Conservation (phyloP, 2,888 invertebrate species). For the Papilio gigon region DNA sequence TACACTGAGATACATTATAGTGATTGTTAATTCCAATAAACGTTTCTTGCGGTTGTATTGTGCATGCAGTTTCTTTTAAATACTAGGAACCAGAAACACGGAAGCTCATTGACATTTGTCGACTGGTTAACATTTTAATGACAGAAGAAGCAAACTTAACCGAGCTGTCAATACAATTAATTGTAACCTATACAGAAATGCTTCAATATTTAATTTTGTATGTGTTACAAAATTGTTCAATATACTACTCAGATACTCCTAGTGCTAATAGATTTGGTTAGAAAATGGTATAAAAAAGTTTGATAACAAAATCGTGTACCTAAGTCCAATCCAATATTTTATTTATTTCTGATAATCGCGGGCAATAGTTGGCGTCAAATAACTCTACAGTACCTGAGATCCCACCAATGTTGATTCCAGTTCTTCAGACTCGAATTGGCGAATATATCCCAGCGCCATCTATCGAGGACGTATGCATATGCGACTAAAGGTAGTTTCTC, state of each 20-base stretch:
- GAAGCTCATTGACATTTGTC: neutral
- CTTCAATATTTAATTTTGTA: no score
- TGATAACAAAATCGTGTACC: no score
- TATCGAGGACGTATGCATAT: constrained; percentile 73
- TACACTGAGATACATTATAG: neutral
- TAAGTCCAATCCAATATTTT: no score
- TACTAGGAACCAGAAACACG: constrained; percentile 10
- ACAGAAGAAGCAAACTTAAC: neutral
- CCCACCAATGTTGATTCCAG: constrained; percentile 78
- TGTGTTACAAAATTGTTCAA: no score
- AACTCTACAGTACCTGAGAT: constrained; percentile 59
- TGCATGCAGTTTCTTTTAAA: neutral
- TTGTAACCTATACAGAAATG: neutral
- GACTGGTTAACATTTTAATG: neutral
- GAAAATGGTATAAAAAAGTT: no score
- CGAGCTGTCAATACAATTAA: neutral
- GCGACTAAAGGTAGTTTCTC: constrained; percentile 76
- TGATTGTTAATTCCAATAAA: neutral
- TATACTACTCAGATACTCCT: no score
- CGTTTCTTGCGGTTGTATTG: neutral
- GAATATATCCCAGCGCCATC: constrained; percentile 77
- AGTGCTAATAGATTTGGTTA: no score
- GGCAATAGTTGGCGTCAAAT: neutral
- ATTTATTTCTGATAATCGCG: constrained; percentile 14
- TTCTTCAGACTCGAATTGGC: constrained; percentile 63